These are phyloP conservation scores for Poeciliopsis retropinna DNA, from an alignment of 2,113 vertebrate species.

Conservation along the genomic window DNA sequence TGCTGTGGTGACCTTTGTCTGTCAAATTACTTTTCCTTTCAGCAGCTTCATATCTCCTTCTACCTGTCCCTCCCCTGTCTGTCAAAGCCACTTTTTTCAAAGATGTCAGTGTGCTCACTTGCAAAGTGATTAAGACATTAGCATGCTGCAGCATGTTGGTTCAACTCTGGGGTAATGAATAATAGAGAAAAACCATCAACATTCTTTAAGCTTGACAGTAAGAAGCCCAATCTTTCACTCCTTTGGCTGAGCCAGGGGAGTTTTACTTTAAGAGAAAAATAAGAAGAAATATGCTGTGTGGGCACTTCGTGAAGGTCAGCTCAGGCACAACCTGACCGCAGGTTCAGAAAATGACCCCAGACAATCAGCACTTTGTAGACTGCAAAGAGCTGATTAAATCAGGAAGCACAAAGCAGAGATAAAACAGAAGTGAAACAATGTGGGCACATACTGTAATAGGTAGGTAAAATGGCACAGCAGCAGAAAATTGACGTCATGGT, in stretches of 20 bases:
- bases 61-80: neutral
- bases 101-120: constrained; percentile 19
- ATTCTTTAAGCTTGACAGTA: constrained; percentile 33
- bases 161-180: constrained; percentile 23
- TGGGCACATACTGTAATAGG: too few species aligned
- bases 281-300: constrained; percentile 29
- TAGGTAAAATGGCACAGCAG: too few species aligned
- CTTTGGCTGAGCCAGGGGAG: constrained; percentile 43
- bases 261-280: constrained; percentile 41
- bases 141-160: constrained; percentile 35
- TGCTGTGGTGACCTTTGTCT: neutral
- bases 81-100: constrained; percentile 36
- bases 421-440: too few species aligned
- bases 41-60: neutral
- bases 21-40: neutral
- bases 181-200: constrained; percentile 41
- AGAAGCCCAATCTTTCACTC: constrained; percentile 49
- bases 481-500: too few species aligned
- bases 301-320: constrained; percentile 58
- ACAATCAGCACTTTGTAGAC: constrained; percentile 10
- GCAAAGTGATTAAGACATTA: constrained; percentile 28
- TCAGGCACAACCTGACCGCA: constrained; percentile 17
- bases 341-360: constrained; percentile 27
- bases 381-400: neutral
- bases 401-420: too few species aligned